Evolutionary conservation across 1,140 invertebrate species (phyloP).

Genomic region (Acromyrmex echinatior): DNA sequence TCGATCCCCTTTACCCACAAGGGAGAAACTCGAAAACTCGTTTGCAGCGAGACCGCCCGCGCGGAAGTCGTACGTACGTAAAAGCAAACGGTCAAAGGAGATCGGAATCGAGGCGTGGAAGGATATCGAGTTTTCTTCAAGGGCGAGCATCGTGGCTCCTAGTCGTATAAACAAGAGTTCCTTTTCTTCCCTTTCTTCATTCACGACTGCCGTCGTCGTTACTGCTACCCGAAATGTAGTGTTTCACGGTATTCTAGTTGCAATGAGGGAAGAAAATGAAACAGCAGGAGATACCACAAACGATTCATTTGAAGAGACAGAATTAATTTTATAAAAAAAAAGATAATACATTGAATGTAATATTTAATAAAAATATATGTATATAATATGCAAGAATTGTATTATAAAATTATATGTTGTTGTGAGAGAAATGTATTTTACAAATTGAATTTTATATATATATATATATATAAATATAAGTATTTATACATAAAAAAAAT

Average conservation of each 20-base stretch:
- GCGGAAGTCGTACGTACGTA: conserved; percentile 68
- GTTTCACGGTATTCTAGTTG: conserved; percentile 45
- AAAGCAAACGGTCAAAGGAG: conserved; percentile 64
- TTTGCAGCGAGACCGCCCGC: conserved; percentile 68
- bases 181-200: conserved; percentile 40
- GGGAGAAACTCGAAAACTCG: conserved; percentile 71
- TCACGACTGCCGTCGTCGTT: conserved; percentile 21
- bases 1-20: conserved; percentile 59
- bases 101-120: conserved; percentile 39
- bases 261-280: conserved; percentile 26
- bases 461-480: neutral
- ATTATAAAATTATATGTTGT: neutral
- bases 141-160: conserved; percentile 34
- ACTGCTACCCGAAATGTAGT: conserved; percentile 61
- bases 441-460: neutral
- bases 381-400: neutral
- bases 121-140: conserved; percentile 52
- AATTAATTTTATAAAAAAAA: conserved; percentile 71
- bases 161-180: conserved; percentile 53
- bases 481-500: too few species aligned
- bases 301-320: neutral
- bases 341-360: neutral
- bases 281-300: conserved; percentile 18
- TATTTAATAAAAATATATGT: neutral
- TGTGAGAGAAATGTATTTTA: neutral